Conservation (phyloP, 2,113 vertebrate genomes). For the Paramisgurnus dabryanus region DNA sequence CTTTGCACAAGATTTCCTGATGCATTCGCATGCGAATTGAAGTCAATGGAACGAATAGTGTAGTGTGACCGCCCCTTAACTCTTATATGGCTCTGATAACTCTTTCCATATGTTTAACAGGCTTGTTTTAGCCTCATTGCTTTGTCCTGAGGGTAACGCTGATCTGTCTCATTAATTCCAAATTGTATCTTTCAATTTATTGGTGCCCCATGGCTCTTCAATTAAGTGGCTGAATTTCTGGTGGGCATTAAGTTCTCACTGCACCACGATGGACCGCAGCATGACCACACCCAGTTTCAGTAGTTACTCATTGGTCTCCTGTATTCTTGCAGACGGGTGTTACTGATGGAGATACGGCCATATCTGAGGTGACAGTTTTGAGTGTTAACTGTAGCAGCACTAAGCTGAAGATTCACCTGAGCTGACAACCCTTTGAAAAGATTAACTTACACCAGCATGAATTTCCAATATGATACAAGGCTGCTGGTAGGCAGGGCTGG, state of each 20-base stretch:
- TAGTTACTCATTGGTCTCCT: neutral
- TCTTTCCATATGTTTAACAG: slow-evolving; percentile 15
- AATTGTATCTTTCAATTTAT: slow-evolving; percentile 1
- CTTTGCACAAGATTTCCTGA: too few relatives aligned
- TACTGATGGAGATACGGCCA: neutral
- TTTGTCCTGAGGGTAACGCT: slow-evolving; percentile 1
- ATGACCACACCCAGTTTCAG: slow-evolving; percentile 15
- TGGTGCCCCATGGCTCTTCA: slow-evolving; percentile 33
- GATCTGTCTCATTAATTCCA: slow-evolving; percentile 24
- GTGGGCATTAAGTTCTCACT: neutral
- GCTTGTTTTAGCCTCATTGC: slow-evolving; percentile 11
- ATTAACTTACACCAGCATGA: too few relatives aligned
- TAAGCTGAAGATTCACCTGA: neutral
- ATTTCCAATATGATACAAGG: too few relatives aligned
- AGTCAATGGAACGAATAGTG: too few relatives aligned
- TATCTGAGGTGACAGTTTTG: neutral
- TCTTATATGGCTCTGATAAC: neutral
- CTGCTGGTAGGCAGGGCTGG: too few relatives aligned
- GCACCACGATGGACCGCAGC: neutral
- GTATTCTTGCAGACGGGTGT: too few relatives aligned
- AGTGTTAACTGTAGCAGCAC: neutral
- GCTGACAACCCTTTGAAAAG: neutral
- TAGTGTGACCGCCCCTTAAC: neutral
- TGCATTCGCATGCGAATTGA: too few relatives aligned
- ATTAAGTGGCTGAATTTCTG: slow-evolving; percentile 42